A percentile compares a stretch with the other conserved stretches of the same genome.
These are phyloP conservation scores for Carcharodon carcharias DNA, from an alignment of 2,797 vertebrate species.

Conservation along the genomic window DNA sequence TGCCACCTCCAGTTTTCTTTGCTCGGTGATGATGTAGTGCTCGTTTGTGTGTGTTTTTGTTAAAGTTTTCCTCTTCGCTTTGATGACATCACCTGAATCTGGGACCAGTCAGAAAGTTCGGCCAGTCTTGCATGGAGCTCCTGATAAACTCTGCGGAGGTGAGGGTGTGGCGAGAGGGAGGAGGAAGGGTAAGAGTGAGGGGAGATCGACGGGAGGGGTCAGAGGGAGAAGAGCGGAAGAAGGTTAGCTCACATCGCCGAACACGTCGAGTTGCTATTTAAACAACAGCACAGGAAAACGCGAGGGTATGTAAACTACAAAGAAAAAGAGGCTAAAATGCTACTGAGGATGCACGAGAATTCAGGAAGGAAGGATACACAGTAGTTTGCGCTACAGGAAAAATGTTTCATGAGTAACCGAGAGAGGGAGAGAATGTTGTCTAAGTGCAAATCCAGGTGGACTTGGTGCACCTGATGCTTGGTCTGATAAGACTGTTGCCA, in stretches of 20 bases:
- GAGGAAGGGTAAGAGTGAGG: conserved; percentile 38
- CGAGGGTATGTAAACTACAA: background rate
- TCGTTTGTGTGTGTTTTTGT: conserved; percentile 48
- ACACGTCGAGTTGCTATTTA: background rate
- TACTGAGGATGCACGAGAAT: background rate
- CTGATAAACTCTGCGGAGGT: conserved; percentile 76
- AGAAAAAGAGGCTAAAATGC: background rate
- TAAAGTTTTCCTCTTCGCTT: conserved; percentile 52
- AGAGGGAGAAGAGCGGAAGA: conserved; percentile 48
- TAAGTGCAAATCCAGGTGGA: background rate
- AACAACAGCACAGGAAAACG: background rate
- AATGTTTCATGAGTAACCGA: background rate
- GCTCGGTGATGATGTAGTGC: conserved; percentile 74
- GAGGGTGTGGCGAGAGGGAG: background rate
- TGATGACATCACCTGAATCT: conserved; percentile 82
- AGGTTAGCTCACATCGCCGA: background rate
- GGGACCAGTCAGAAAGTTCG: conserved; percentile 90
- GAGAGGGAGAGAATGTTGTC: background rate
- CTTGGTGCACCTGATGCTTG: background rate
- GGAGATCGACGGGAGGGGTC: conserved; percentile 36
- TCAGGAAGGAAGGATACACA: background rate
- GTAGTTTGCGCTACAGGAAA: background rate
- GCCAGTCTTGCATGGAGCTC: conserved; percentile 86
- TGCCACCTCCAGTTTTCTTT: conserved; percentile 66
- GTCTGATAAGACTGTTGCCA: too few relatives aligned